phyloP scores from a whole-genome alignment of 2,888 invertebrate species.

The Lasioglossum pauxillum region DNA sequence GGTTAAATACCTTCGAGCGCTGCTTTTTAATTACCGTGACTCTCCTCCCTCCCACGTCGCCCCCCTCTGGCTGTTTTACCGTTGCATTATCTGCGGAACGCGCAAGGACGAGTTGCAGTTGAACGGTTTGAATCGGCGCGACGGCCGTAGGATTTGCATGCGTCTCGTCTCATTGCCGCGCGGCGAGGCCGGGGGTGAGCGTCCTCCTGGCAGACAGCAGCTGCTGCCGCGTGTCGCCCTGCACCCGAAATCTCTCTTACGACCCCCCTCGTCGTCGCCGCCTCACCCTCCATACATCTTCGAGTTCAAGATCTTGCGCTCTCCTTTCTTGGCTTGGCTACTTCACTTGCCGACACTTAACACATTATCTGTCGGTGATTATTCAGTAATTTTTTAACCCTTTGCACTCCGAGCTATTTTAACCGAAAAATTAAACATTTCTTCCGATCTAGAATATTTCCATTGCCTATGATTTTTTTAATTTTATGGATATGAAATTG shows the following conservation, averaged over 20 bases:
- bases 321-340: background rate
- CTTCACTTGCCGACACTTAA: background rate
- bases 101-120: conserved; percentile 45
- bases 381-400: background rate
- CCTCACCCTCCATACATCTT: conserved; percentile 3
- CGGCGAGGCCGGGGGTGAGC: conserved; percentile 36
- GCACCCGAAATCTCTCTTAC: conserved; percentile 46
- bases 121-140: conserved; percentile 1
- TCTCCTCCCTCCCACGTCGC: background rate
- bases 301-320: background rate
- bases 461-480: no score
- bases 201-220: conserved; percentile 56
- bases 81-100: conserved; percentile 26
- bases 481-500: no score
- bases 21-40: conserved; percentile 40
- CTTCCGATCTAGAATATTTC: no score
- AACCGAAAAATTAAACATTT: no score
- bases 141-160: conserved; percentile 41
- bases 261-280: conserved; percentile 15
- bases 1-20: conserved; percentile 45
- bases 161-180: conserved; percentile 15
- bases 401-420: no score
- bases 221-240: conserved; percentile 40
- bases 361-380: background rate
- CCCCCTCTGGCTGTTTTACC: conserved; percentile 5